A percentile compares a stretch with the other conserved stretches of the same genome.
These are phyloP conservation scores for Cichladusa arquata DNA, from an alignment of 2,113 vertebrate species.

Conservation along the genomic window DNA sequence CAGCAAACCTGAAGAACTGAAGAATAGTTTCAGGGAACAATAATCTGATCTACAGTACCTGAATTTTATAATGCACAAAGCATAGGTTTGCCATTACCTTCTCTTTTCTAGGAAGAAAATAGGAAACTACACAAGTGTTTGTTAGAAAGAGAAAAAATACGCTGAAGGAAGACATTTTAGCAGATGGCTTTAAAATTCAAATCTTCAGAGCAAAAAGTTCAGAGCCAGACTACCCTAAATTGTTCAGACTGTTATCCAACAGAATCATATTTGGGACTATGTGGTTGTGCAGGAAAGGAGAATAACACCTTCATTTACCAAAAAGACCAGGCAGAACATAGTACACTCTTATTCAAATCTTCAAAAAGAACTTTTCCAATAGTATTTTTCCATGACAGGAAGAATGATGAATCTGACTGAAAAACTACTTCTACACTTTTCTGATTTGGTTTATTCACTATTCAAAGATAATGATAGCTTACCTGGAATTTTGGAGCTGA, in stretches of 20 bases:
- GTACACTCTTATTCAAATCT: background rate
- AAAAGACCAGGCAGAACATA: background rate
- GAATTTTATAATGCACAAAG: background rate
- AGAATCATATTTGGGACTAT: background rate
- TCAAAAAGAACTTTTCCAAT: background rate
- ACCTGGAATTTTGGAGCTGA: background rate
- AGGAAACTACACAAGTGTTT: background rate
- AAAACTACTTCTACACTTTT: background rate
- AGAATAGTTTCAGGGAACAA: background rate
- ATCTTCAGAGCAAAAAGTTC: background rate
- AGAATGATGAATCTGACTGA: background rate
- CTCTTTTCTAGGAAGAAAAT: background rate
- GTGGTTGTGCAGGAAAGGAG: background rate
- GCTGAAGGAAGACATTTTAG: background rate
- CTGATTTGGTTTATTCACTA: background rate
- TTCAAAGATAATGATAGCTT: background rate
- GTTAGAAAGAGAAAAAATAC: background rate
- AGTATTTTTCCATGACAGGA: background rate
- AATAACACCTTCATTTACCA: background rate
- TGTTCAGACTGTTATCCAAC: background rate
- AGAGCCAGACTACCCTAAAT: background rate
- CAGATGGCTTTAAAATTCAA: background rate
- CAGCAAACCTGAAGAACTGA: background rate
- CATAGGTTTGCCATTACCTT: background rate
- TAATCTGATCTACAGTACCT: background rate